These are phyloP conservation scores for Bruchidius siliquastri DNA, from an alignment of 2,888 invertebrate genomes.

Conservation along the genomic window DNA sequence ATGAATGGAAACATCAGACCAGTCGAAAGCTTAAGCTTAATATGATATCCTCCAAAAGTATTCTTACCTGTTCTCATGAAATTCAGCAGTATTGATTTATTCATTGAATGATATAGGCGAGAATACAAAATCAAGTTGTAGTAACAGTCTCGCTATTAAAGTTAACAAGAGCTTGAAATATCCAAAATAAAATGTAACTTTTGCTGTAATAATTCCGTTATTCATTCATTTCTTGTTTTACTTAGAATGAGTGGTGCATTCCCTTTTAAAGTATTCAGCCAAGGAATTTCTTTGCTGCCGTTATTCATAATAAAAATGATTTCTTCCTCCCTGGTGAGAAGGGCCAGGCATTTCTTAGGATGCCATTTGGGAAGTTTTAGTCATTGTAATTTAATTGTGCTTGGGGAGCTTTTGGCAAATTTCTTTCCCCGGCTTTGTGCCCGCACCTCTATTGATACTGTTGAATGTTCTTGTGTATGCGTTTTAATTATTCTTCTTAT, in stretches of 20 bases:
- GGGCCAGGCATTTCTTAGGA: neutral
- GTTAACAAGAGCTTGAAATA: no score
- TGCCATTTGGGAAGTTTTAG: neutral
- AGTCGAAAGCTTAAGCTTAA: no score
- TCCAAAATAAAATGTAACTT: no score
- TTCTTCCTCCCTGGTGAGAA: neutral
- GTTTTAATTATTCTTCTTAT: neutral
- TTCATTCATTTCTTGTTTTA: neutral
- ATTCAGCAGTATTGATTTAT: no score
- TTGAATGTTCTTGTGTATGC: neutral
- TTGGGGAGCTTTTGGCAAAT: neutral
- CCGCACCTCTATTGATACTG: neutral
- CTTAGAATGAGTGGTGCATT: neutral
- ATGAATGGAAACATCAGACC: no score
- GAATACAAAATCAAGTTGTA: no score
- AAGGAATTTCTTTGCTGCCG: neutral
- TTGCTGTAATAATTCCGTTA: no score
- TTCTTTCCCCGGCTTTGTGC: neutral
- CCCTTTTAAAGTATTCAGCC: neutral
- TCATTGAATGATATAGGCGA: no score
- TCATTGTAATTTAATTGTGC: neutral
- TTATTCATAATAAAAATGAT: neutral
- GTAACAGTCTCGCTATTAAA: no score
- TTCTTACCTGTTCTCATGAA: no score
- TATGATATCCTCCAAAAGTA: no score